Base-by-base conservation (phyloP, 2,888 invertebrate species). In the Tetramorium bicarinatum region DNA sequence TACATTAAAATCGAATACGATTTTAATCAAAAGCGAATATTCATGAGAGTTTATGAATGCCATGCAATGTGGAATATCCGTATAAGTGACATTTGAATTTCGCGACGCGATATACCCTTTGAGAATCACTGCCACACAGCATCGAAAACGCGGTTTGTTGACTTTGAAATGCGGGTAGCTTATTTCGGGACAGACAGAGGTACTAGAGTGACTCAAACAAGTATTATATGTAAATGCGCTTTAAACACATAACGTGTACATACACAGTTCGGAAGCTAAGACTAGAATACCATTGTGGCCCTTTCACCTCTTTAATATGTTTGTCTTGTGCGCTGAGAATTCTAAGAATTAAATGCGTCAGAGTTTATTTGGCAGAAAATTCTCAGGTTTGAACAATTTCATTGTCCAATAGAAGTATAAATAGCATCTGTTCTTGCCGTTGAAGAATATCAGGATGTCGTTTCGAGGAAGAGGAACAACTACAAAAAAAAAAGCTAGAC, bases 161-260 rank as follows among this genome's bases (percentile, higher is more conserved):
- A 76, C 41, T 72, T 76, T 29, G 66, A 66, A 54, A 41, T 54
- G 54, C 54, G 29, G 41, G 29, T 77, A 67, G 54, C 54, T 77
- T 44, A 77, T 77, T 77, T 77, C 67, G 29, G 41, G 29, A 77
- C 77, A 66, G 66, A 54, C 76, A 77, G n/a, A 54, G 67, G 21
- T 49, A 62, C 15, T 25, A 9, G 29, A 49, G 25, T 77, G 77
- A 77, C 52, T 77, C 77, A 77, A 66, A 41, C 66, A 54, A 54
- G 54, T 44, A 77, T 77, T 77, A 67, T 67, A 54, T 77, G 77
- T 54, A 77, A 77, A 77, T 77, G 41, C n/a, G 18, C 13, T 67
- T 66, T 25, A 15, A 66, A 15, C 41, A 18, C 47, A 47, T 21
- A 8, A 38, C 29, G 59, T 21, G n/a, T 38, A 47, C 8, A 13